These are phyloP conservation scores for Nezara viridula DNA, from an alignment of 2,888 invertebrate genomes.

Conservation along the genomic window DNA sequence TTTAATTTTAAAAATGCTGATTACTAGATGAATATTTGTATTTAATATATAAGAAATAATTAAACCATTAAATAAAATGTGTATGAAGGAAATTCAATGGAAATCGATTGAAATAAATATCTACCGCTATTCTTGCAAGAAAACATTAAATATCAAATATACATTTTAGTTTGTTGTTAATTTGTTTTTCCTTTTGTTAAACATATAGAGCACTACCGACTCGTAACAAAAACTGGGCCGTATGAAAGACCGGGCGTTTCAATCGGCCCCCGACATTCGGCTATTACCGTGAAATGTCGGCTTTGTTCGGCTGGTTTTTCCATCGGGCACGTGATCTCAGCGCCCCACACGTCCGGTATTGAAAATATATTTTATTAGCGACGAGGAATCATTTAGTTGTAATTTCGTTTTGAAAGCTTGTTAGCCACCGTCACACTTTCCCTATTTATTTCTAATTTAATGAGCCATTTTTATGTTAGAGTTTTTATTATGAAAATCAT, in stretches of 20 bases:
- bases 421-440: constrained; percentile 5
- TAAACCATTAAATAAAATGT: no score
- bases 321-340: background rate
- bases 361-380: constrained; percentile 42
- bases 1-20: no score
- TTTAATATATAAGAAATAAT: no score
- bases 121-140: no score
- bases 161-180: background rate
- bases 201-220: background rate
- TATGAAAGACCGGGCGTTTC: background rate
- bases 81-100: no score
- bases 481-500: background rate
- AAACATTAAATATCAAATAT: background rate
- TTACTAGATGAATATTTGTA: no score
- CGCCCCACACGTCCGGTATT: constrained; percentile 31
- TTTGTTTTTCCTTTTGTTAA: background rate
- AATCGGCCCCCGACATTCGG: constrained; percentile 39
- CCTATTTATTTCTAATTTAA: constrained; percentile 15
- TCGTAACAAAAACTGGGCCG: background rate
- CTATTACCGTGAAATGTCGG: constrained; percentile 54
- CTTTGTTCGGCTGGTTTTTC: constrained; percentile 46
- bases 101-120: no score
- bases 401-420: constrained; percentile 42
- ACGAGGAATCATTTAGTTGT: constrained; percentile 29
- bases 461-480: background rate